phyloP scores from a whole-genome alignment of 1,140 invertebrate genomes.

The Zaprionus ornatus region DNA sequence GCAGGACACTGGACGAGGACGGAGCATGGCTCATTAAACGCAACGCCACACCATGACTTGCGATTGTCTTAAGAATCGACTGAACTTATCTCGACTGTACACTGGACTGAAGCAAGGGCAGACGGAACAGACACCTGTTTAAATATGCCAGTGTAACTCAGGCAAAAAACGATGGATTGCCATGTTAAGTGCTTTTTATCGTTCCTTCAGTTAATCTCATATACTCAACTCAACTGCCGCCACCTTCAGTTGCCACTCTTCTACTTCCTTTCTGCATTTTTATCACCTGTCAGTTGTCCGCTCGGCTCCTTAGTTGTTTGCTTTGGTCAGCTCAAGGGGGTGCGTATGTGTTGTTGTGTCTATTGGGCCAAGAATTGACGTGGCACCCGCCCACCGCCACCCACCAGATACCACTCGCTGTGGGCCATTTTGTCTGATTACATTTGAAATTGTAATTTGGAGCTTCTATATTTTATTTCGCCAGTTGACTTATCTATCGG shows the following conservation, averaged over 20 bases:
- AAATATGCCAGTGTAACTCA: slow-evolving; percentile 57
- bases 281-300: slow-evolving; percentile 71
- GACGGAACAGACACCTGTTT: slow-evolving; percentile 37
- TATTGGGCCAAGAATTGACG: slow-evolving; percentile 45
- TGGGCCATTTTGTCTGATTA: slow-evolving; percentile 84
- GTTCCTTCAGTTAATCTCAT: slow-evolving; percentile 75
- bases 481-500: slow-evolving; percentile 55
- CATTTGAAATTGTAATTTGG: slow-evolving; percentile 84
- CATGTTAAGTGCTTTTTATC: slow-evolving; percentile 81
- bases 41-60: slow-evolving; percentile 31
- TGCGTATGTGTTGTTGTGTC: slow-evolving; percentile 4
- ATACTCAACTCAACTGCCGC: slow-evolving; percentile 42
- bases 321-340: slow-evolving; percentile 42
- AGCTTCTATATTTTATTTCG: slow-evolving; percentile 50
- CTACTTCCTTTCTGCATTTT: slow-evolving; percentile 58
- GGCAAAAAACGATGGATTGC: slow-evolving; percentile 73
- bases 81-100: background rate
- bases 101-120: background rate
- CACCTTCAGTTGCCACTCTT: background rate
- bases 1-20: background rate
- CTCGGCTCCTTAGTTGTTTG: slow-evolving; percentile 45
- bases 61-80: slow-evolving; percentile 25
- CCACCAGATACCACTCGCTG: slow-evolving; percentile 38
- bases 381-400: background rate
- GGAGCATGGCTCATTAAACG: slow-evolving; percentile 65